These are phyloP conservation scores for Criorhina ranunculi DNA, from an alignment of 2,888 invertebrate species.

Conservation along the genomic window DNA sequence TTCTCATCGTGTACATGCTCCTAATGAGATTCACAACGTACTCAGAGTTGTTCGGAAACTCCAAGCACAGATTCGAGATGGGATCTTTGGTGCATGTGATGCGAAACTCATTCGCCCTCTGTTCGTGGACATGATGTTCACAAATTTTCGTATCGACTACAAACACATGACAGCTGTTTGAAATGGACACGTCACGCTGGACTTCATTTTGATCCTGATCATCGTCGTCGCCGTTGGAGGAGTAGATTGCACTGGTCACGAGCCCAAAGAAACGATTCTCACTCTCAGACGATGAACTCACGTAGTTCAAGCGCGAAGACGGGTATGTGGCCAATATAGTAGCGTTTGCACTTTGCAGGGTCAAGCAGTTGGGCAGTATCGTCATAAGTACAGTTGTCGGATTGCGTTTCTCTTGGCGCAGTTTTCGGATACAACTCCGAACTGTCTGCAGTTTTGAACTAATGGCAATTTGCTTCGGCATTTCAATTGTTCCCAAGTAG, in stretches of 20 bases:
- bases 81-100: conserved; percentile 93
- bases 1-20: conserved; percentile 89
- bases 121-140: conserved; percentile 91
- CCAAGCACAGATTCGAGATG: conserved; percentile 91
- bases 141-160: conserved; percentile 95
- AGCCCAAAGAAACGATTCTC: conserved; percentile 97
- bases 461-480: conserved; percentile 92
- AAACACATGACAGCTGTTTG: conserved; percentile 97
- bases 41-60: conserved; percentile 95
- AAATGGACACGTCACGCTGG: conserved; percentile 86
- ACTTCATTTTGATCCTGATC: conserved; percentile 79
- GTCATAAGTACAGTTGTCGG: conserved; percentile 94
- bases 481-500: conserved; percentile 97
- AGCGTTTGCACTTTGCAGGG: conserved; percentile 91
- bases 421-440: conserved; percentile 93
- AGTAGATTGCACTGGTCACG: conserved; percentile 91
- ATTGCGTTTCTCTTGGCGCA: conserved; percentile 94
- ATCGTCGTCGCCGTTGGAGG: conserved; percentile 83
- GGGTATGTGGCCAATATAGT: conserved; percentile 94
- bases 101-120: conserved; percentile 93
- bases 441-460: conserved; percentile 91
- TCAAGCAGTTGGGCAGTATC: conserved; percentile 91
- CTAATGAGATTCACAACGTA: conserved; percentile 90
- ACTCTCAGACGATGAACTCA: conserved; percentile 95
- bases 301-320: conserved; percentile 93